A percentile compares a stretch with the other conserved stretches of the same genome.
These are phyloP conservation scores for Eupithecia abbreviata DNA, from an alignment of 2,888 invertebrate species.

Conservation along the genomic window DNA sequence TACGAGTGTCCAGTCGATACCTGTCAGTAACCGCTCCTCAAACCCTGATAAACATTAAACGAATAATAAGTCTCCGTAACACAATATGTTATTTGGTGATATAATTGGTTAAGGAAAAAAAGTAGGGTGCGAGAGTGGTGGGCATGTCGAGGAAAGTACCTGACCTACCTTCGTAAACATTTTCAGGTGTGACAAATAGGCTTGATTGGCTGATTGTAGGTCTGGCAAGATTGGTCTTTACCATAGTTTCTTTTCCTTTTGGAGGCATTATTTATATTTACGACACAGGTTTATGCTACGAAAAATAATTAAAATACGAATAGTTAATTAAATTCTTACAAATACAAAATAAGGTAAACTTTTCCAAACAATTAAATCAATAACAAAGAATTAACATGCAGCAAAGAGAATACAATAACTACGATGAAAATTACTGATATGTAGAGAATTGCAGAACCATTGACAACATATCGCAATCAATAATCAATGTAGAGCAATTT, in stretches of 20 bases:
- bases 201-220: constrained; percentile 69
- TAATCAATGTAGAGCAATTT: not conserved
- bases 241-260: constrained; percentile 58
- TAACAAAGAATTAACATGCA: not conserved
- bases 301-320: not conserved
- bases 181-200: constrained; percentile 58
- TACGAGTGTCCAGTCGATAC: constrained; percentile 67
- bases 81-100: not conserved
- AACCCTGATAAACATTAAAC: constrained; percentile 57
- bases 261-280: constrained; percentile 58
- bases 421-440: too few species aligned
- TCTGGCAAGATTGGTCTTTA: constrained; percentile 58
- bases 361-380: not conserved
- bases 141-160: not conserved
- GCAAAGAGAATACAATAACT: too few species aligned
- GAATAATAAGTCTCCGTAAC: not conserved
- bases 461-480: not conserved
- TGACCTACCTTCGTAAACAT: not conserved
- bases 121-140: not conserved
- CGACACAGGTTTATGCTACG: not conserved
- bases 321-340: not conserved
- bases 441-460: not conserved
- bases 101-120: not conserved
- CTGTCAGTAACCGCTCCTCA: constrained; percentile 68
- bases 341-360: not conserved